Conservation (phyloP, 2,797 vertebrate species). For the Protosalanx chinensis region DNA sequence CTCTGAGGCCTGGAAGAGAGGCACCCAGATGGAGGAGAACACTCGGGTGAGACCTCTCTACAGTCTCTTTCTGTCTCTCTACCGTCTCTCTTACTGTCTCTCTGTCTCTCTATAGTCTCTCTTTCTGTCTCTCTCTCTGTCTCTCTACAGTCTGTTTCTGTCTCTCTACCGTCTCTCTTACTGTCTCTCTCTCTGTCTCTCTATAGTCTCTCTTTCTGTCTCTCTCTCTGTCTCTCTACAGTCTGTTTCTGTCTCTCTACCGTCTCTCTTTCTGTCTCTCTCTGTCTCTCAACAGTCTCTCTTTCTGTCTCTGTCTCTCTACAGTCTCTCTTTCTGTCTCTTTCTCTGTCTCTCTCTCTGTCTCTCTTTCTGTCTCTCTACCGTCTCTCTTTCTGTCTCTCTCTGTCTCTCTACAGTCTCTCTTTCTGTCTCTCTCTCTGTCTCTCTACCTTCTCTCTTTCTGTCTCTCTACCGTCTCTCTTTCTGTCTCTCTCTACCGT, state of each 20-base stretch:
- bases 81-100: background rate
- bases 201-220: background rate
- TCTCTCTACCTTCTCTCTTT: background rate
- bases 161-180: background rate
- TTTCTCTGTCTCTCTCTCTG: slow-evolving; percentile 53
- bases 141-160: slow-evolving; percentile 50
- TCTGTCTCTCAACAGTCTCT: background rate
- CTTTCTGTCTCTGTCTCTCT: background rate
- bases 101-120: background rate
- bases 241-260: background rate
- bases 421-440: background rate
- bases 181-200: background rate
- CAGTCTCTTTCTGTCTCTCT: background rate
- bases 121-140: slow-evolving; percentile 54
- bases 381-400: background rate
- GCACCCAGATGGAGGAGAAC: slow-evolving; percentile 94
- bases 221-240: background rate
- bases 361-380: slow-evolving; percentile 50
- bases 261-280: background rate
- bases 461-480: background rate
- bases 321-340: background rate
- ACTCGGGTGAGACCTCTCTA: slow-evolving; percentile 77
- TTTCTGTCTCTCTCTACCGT: background rate
- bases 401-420: too few species aligned
- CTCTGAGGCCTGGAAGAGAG: slow-evolving; percentile 97